A percentile compares a stretch with the other conserved stretches of the same genome.
phyloP scores from a whole-genome alignment of 2,113 vertebrate genomes.

The Pollachius pollachius region DNA sequence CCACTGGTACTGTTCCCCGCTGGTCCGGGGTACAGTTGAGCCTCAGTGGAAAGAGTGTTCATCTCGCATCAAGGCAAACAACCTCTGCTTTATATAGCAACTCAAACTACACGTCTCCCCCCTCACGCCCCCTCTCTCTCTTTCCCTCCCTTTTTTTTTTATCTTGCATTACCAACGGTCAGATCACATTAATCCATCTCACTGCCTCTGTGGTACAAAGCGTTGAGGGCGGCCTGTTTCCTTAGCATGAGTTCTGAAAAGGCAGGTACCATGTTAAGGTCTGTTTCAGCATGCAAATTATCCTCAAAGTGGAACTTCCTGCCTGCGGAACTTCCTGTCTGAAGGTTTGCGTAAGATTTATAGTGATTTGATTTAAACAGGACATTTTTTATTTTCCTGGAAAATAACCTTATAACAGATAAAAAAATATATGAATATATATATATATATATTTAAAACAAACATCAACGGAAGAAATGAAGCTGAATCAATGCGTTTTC shows the following conservation, averaged over 20 bases:
- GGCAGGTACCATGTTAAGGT: conserved; percentile 56
- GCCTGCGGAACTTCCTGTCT: conserved; percentile 5
- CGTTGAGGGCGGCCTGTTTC: conserved; percentile 66
- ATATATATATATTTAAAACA: conserved; percentile 8
- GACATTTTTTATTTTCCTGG: too few relatives aligned
- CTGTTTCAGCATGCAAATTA: conserved; percentile 30
- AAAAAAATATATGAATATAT: background rate
- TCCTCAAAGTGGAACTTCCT: background rate
- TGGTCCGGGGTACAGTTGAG: conserved; percentile 50
- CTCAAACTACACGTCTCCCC: conserved; percentile 41
- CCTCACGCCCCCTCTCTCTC: conserved; percentile 20
- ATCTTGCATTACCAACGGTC: conserved; percentile 37
- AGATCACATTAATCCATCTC: conserved; percentile 67
- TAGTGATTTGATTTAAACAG: too few relatives aligned
- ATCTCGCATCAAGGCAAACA: conserved; percentile 58
- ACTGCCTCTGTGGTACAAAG: conserved; percentile 54
- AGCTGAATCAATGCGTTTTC: conserved; percentile 23
- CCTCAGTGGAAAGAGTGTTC: conserved; percentile 61
- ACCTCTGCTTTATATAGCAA: conserved; percentile 43
- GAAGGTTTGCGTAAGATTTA: conserved; percentile 3
- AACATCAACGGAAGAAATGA: background rate
- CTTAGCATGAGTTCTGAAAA: conserved; percentile 61
- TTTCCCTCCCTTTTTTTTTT: conserved; percentile 19
- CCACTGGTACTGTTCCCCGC: conserved; percentile 50
- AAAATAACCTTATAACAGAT: background rate